Evolutionary conservation across 2,888 invertebrate species (phyloP).

Genomic region (Trichogramma dendrolimi): DNA sequence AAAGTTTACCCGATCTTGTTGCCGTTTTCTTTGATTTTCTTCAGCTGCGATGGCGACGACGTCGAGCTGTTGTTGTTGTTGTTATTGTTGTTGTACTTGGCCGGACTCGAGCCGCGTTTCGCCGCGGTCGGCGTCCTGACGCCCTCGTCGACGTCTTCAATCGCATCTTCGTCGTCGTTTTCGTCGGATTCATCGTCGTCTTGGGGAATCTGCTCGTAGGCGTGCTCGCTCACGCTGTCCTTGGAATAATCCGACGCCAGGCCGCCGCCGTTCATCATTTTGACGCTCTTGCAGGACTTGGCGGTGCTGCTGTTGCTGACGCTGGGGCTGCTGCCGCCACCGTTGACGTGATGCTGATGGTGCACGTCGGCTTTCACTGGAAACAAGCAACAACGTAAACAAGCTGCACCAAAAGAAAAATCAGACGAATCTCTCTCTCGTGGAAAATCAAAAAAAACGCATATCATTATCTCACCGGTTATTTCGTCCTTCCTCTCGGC

Average conservation of each 20-base stretch:
- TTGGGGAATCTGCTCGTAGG: constrained; percentile 49
- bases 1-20: too few species aligned
- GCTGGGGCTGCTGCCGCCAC: background rate
- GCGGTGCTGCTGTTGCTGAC: constrained; percentile 40
- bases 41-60: too few species aligned
- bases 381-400: constrained; percentile 32
- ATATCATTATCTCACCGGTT: constrained; percentile 44
- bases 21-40: too few species aligned
- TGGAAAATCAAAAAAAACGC: background rate
- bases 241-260: constrained; percentile 31
- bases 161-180: too few species aligned
- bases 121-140: too few species aligned
- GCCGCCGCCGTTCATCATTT: background rate
- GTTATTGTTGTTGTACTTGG: too few species aligned
- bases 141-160: too few species aligned
- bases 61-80: too few species aligned
- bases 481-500: constrained; percentile 48
- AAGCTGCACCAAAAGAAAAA: background rate
- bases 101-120: too few species aligned
- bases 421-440: background rate
- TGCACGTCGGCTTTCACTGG: constrained; percentile 84
- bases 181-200: constrained; percentile 41
- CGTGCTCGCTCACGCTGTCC: constrained; percentile 45
- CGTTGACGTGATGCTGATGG: constrained; percentile 25
- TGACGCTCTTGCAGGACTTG: constrained; percentile 35